Conservation (phyloP, 2,797 vertebrate genomes). For the Buphagus erythrorhynchus region DNA sequence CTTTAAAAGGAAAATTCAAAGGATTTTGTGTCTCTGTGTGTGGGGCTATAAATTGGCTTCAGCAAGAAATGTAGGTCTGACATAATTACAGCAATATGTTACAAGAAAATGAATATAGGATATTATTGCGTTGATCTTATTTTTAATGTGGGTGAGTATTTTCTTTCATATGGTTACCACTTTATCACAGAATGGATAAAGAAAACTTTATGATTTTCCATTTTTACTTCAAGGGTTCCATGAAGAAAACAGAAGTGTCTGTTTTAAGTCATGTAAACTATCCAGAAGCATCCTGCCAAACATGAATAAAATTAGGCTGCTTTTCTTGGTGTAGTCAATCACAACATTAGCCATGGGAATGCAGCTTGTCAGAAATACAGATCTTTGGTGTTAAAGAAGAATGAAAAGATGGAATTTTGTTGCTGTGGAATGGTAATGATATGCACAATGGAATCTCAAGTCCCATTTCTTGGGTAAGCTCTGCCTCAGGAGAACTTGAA, state of each 20-base stretch:
- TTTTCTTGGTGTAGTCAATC: conserved; percentile 39
- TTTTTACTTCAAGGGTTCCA: conserved; percentile 35
- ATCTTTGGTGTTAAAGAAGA: conserved; percentile 42
- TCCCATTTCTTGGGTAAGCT: conserved; percentile 4
- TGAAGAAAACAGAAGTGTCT: conserved; percentile 14
- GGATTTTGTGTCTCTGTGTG: not conserved
- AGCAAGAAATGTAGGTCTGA: not conserved
- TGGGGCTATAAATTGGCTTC: not conserved
- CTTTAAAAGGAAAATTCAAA: not conserved
- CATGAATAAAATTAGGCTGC: conserved; percentile 39
- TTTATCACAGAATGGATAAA: not conserved
- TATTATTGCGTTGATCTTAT: not conserved
- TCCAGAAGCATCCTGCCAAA: conserved; percentile 16
- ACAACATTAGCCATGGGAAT: conserved; percentile 48
- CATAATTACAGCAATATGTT: not conserved
- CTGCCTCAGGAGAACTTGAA: conserved; percentile 8
- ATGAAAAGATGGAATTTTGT: conserved; percentile 11
- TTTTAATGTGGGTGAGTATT: not conserved
- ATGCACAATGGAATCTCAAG: conserved; percentile 43
- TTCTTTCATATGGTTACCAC: conserved; percentile 21
- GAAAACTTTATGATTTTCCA: not conserved
- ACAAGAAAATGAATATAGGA: conserved; percentile 1
- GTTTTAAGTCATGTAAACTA: conserved; percentile 48
- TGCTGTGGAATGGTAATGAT: conserved; percentile 10
- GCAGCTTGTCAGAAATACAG: conserved; percentile 27